phyloP scores from a whole-genome alignment of 2,797 vertebrate species.

The Sebastes oblongus region DNA sequence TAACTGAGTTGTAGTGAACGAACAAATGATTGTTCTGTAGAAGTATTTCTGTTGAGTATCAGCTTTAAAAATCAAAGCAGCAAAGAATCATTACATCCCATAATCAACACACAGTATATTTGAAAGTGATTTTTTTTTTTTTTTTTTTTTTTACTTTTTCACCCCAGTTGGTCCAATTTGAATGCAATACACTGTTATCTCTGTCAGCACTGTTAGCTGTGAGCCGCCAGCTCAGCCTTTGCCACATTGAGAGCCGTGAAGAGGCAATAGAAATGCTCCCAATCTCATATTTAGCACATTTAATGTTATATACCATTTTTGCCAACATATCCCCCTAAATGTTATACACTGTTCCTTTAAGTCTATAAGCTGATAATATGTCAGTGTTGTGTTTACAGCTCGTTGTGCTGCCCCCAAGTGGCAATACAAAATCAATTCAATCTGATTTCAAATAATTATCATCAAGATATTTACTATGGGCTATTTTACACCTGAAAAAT shows the following conservation, averaged over 20 bases:
- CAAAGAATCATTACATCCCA: background rate
- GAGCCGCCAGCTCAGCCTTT: no score
- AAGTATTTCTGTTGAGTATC: slow-evolving; percentile 9
- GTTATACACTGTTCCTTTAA: no score
- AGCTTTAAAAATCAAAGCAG: slow-evolving; percentile 30
- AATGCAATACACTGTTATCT: background rate
- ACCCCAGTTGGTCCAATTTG: background rate
- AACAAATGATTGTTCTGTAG: slow-evolving; percentile 46
- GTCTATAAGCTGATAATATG: background rate
- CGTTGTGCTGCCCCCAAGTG: background rate
- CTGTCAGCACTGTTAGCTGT: no score
- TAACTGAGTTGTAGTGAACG: slow-evolving; percentile 29
- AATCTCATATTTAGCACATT: no score
- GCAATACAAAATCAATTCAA: background rate
- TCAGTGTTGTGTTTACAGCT: background rate
- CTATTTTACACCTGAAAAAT: background rate
- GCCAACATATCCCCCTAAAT: no score
- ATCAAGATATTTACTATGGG: background rate
- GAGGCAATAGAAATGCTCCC: no score
- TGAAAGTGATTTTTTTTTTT: background rate
- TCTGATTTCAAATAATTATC: background rate
- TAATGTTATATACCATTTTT: no score
- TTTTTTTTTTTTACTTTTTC: background rate
- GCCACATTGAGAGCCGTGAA: no score
- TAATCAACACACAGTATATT: background rate